Conservation (phyloP, 2,797 vertebrate genomes). For the Acanthis flammea region DNA sequence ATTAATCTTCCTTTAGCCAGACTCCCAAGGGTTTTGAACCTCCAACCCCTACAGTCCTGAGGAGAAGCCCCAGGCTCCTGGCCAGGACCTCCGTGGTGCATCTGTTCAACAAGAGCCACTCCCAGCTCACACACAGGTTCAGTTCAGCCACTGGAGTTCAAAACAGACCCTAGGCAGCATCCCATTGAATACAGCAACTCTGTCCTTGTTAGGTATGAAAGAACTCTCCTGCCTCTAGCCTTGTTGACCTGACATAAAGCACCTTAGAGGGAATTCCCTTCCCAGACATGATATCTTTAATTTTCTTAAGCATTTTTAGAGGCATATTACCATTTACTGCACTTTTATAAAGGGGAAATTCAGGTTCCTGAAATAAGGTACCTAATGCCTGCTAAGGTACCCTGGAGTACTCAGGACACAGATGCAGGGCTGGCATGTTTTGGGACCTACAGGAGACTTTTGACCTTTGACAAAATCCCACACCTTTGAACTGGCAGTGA, state of each 20-base stretch:
- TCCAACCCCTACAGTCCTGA: fast-evolving
- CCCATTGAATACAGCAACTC: not conserved
- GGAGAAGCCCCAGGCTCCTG: not conserved
- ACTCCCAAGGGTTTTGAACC: not conserved
- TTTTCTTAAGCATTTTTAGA: not conserved
- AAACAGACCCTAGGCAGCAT: not conserved
- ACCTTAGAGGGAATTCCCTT: not conserved
- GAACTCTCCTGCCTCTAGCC: not conserved
- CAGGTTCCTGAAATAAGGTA: not conserved
- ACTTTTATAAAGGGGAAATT: not conserved
- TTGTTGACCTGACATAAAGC: constrained; percentile 26
- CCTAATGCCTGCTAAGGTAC: not conserved
- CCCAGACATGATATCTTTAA: not conserved
- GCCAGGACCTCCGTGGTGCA: not conserved
- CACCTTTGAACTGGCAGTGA: not conserved
- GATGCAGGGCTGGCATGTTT: not conserved
- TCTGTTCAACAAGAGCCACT: not conserved
- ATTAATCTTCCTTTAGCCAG: not conserved
- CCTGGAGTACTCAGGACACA: not conserved
- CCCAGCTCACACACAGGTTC: not conserved
- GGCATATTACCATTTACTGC: not conserved
- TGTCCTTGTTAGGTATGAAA: not conserved
- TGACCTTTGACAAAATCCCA: not conserved
- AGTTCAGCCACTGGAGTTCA: not conserved
- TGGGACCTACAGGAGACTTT: not conserved